phyloP scores from a whole-genome alignment of 2,797 vertebrate species.

The Novumbra hubbsi region DNA sequence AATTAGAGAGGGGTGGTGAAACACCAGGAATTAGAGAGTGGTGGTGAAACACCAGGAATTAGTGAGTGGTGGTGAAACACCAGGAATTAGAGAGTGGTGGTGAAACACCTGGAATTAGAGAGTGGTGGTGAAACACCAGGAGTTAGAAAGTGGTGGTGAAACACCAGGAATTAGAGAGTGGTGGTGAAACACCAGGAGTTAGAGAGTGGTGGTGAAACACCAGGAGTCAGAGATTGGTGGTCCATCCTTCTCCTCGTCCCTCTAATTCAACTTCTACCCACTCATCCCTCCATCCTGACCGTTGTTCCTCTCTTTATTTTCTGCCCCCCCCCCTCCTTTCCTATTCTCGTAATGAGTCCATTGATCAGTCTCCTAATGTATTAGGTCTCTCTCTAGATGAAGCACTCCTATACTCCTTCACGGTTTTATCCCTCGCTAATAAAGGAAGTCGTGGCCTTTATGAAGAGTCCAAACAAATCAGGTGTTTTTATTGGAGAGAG shows the following conservation, averaged over 20 bases:
- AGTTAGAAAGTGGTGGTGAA: no score
- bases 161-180: no score
- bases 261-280: neutral
- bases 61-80: no score
- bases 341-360: slow-evolving; percentile 73
- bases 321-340: slow-evolving; percentile 40
- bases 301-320: neutral
- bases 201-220: no score
- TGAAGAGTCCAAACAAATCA: slow-evolving; percentile 34
- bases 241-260: neutral
- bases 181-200: no score
- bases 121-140: no score
- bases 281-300: slow-evolving; percentile 22
- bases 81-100: no score
- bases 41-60: no score
- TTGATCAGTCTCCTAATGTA: slow-evolving; percentile 72
- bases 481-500: slow-evolving; percentile 9
- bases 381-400: slow-evolving; percentile 58
- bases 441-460: slow-evolving; percentile 42
- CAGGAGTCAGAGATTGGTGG: no score
- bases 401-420: slow-evolving; percentile 29
- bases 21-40: no score
- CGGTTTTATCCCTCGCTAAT: slow-evolving; percentile 9
- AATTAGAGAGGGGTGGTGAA: no score
- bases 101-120: no score